Evolutionary conservation across 2,888 invertebrate species (phyloP).

Genomic region (Bombyx huttoni): DNA sequence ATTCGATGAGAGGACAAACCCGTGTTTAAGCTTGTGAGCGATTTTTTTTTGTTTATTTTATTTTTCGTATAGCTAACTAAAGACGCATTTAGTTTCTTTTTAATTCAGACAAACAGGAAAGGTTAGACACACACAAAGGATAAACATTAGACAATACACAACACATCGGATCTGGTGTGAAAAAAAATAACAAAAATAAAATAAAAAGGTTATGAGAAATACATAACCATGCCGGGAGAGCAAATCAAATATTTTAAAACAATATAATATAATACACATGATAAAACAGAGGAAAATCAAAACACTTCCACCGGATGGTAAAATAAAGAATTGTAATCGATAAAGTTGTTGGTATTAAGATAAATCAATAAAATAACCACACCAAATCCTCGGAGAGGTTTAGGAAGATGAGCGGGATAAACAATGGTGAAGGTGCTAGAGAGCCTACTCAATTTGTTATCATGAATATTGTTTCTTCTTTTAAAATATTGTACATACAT

Average conservation of each 20-base stretch:
- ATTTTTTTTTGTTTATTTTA: conserved; percentile 40
- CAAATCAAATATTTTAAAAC: conserved; percentile 38
- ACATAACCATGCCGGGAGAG: conserved; percentile 64
- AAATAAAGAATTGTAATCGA: conserved; percentile 49
- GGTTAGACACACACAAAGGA: conserved; percentile 92
- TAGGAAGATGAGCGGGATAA: conserved; percentile 61
- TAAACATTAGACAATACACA: conserved; percentile 94
- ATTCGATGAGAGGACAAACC: conserved; percentile 51
- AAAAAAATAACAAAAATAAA: conserved; percentile 46
- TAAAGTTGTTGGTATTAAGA: conserved; percentile 43
- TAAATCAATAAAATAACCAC: conserved; percentile 67
- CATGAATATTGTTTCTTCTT: conserved; percentile 47
- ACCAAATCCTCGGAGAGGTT: conserved; percentile 72
- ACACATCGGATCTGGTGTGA: conserved; percentile 74
- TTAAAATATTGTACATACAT: conserved; percentile 26
- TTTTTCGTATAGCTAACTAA: conserved; percentile 32
- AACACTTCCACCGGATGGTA: conserved; percentile 71
- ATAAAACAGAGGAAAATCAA: conserved; percentile 70
- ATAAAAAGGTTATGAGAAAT: conserved; percentile 41
- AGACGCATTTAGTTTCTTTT: conserved; percentile 54
- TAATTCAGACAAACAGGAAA: conserved; percentile 66
- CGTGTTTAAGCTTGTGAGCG: conserved; percentile 62
- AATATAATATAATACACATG: conserved; percentile 52
- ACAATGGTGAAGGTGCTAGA: conserved; percentile 59
- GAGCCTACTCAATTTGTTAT: conserved; percentile 47